Conservation (phyloP, 2,888 invertebrate genomes). For the Caenorhabditis doughertyi region DNA sequence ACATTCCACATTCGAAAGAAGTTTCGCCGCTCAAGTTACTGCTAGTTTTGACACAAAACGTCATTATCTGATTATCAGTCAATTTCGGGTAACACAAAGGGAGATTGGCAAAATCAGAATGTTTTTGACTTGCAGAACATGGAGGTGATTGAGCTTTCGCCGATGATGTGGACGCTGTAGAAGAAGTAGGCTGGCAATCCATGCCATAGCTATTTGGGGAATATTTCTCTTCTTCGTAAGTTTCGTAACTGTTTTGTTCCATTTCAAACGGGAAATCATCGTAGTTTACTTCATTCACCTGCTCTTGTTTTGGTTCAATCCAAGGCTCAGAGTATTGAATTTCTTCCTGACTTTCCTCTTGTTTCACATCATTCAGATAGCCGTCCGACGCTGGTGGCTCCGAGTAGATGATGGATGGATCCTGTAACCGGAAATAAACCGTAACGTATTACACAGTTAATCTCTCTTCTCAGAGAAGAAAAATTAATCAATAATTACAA, state of each 20-base stretch:
- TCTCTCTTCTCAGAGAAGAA: too few relatives aligned
- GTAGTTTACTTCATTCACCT: neutral
- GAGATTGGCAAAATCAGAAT: neutral
- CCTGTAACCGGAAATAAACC: neutral
- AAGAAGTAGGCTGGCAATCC: constrained; percentile 22
- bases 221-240: neutral
- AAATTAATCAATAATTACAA: neutral
- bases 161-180: neutral
- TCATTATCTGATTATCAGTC: constrained; percentile 20
- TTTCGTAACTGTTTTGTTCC: constrained; percentile 8
- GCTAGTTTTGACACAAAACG: constrained; percentile 41
- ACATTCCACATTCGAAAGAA: constrained; percentile 33
- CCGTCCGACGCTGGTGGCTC: neutral
- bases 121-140: neutral
- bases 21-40: constrained; percentile 22
- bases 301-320: constrained; percentile 25
- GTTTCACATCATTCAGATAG: neutral
- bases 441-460: too few relatives aligned
- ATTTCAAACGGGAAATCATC: constrained; percentile 15
- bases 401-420: neutral
- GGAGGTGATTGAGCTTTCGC: neutral
- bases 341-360: neutral
- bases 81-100: constrained; percentile 15
- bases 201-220: neutral
- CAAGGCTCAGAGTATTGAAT: neutral